These are phyloP conservation scores for Cavia aperea DNA, from an alignment of 2,113 vertebrate species.

Conservation along the genomic window DNA sequence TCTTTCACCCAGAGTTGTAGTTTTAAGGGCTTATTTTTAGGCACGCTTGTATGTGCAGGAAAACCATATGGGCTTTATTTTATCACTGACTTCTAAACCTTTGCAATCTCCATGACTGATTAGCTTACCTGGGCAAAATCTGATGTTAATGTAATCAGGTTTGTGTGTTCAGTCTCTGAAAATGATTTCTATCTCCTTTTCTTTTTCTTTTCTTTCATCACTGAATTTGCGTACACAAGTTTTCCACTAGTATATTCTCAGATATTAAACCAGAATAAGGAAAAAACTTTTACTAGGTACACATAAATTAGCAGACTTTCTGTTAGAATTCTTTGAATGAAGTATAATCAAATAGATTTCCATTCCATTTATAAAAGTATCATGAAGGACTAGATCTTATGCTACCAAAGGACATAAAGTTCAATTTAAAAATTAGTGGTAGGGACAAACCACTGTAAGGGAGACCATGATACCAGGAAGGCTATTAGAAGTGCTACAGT, in stretches of 20 bases:
- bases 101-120: background rate
- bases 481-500: background rate
- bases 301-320: background rate
- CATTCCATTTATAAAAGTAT: background rate
- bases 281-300: background rate
- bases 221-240: background rate
- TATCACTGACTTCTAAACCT: constrained; percentile 24
- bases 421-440: background rate
- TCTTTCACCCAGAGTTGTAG: background rate
- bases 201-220: background rate
- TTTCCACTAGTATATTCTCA: background rate
- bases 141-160: constrained; percentile 14
- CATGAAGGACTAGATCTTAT: background rate
- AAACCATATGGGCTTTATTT: background rate
- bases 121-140: background rate
- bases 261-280: background rate
- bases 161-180: background rate
- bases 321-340: background rate
- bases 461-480: background rate
- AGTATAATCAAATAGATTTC: background rate
- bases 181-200: background rate
- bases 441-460: background rate
- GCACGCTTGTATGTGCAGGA: background rate
- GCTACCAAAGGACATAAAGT: background rate
- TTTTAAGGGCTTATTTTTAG: background rate